Base-by-base conservation (phyloP, 2,113 vertebrate genomes). In the Ceuthmochares aereus region DNA sequence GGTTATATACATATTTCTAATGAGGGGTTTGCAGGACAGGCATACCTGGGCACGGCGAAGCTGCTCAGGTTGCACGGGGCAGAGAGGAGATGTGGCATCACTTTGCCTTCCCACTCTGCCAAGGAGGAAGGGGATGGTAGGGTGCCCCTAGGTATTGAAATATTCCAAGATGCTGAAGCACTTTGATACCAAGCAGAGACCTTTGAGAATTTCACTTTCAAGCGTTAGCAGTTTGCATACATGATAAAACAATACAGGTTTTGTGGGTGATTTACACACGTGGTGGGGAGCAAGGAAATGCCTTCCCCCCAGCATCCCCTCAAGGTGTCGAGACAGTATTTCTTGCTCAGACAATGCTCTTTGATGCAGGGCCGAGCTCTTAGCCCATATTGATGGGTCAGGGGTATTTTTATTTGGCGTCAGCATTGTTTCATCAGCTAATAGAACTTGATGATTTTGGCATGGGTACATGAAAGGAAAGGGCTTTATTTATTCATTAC, bases 401-500 rank as follows among this genome's bases (percentile, higher is more conserved):
- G 93, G 93, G 96, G 90, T 90, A 93, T 94, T 96, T 96, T 95
- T 92, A 42, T 92, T 95, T 95, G 75, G 90, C 42, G 68, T 96
- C 96, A 96, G 90, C 94, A 93, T 64, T 94, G 91, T 93, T 96
- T 97, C 92, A 87, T 77, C 86, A 81, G 93, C 92, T 97, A 97
- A 95, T 85, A 95, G 90, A 84, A 67, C 80, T 83, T 92, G 95
- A 92, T 89, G 93, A 96, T 84, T 96, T 91, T 93, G 96, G 92
- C 95, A 92, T 2, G 1, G 69, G 40, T 26, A 87, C 82, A 70
- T 92, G 81, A 89, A 93, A 93, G 87, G 64, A 62, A 87, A 84
- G 69, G 84, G 86, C 80, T 96, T 96, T 94, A 95, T 96, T 97
- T 96, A 96, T 96, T 97, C 92, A 93, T 96, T 92, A 95, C 88